Evolutionary conservation across 2,113 vertebrate species (phyloP), one percentile per base, ranked within the genome.

Genomic region (Mystacornis crossleyi): DNA sequence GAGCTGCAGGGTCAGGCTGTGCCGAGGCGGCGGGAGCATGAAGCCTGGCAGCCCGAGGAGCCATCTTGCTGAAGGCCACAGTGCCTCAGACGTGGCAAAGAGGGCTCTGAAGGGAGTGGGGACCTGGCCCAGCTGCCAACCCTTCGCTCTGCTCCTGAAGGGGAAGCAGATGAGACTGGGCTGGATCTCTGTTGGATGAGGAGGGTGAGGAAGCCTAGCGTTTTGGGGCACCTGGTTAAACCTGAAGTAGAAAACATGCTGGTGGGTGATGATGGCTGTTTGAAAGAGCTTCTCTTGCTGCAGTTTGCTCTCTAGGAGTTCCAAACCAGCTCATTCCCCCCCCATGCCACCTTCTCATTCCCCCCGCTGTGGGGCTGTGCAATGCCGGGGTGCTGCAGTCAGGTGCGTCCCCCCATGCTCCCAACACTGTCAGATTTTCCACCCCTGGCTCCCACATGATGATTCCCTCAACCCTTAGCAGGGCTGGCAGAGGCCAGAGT

Each of bases 1-100:
- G 42, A 57, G 55, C 40, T 2, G 1, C 28, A 0, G 3, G 28
- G 65, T 45, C 61, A n/a, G 47, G 73, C 81, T 42, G 81, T 42
- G 67, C 64, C 5, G 10, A 34, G 51, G 36, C 0, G 0, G 14
- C 0, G 0, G 66, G 21, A 83, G 57, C 1, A 0, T 0, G 42
- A 62, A 58, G 72, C 31, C 50, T 10, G 8, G 72, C 42, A 71
- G 80, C 80, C 26, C 0, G 0, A 55, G 78, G 8, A 85, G 50
- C 42, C 74, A 62, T 94, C 57, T 91, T 92, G 60, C 31, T 33
- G 28, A 66, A 67, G 85, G 66, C 53, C 14, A 1, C 0, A 0
- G 54, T 18, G n/a, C 25, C 53, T 82, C 25, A 25, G 61, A 28
- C 0, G 0, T 26, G n/a, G 19, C 25, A 50, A 36, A 69, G 8